Evolutionary conservation across 1,140 invertebrate genomes (phyloP), one percentile per base, ranked within the genome.

Genomic region (Dinoponera quadriceps): DNA sequence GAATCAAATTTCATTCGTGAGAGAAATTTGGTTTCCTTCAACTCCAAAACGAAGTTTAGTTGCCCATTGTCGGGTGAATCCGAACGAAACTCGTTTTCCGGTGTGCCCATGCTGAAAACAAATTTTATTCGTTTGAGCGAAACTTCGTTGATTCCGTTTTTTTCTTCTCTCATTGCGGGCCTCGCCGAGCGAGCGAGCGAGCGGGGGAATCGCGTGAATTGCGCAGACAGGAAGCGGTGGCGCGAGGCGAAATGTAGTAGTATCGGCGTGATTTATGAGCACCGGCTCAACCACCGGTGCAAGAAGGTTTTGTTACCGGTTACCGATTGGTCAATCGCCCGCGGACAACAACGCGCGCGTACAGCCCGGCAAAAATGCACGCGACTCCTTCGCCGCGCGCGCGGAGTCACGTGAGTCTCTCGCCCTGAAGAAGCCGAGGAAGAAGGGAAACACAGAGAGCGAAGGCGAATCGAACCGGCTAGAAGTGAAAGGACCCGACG

Each of bases 241-340:
- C 60, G 27, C n/a, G 14, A 18, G 18, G 38, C 38, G 25, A 25
- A 65, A 75, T 60, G 22, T 63, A 63, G 33, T 13, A 4, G 18
- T 33, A 55, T 57, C 51, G 51, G 13, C 33, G 63, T 80, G 75
- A 80, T 80, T 80, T 80, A 80, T 71, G 51, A 71, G 65, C 27
- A 69, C 20, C 48, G 60, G 38, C 1, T 66, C 18, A 51, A 66
- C 54, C 54, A 27, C 27, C 62, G 60, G 48, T 44, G 20, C 51
- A 71, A 69, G 59, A 80, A 69, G 51, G 18, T 68, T 69, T 69
- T 57, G 51, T 80, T 80, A 69, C 75, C 75, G 75, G 65, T n/a
- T n/a, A 80, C 27, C 49, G 33, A 55, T 80, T 80, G 33, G 14
- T 51, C 65, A 80, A 80, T 71, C 75, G 33, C n/a, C 18, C 29